Base-by-base conservation (phyloP, 2,888 invertebrate species). In the Cataglyphis rosenhaueri region DNA sequence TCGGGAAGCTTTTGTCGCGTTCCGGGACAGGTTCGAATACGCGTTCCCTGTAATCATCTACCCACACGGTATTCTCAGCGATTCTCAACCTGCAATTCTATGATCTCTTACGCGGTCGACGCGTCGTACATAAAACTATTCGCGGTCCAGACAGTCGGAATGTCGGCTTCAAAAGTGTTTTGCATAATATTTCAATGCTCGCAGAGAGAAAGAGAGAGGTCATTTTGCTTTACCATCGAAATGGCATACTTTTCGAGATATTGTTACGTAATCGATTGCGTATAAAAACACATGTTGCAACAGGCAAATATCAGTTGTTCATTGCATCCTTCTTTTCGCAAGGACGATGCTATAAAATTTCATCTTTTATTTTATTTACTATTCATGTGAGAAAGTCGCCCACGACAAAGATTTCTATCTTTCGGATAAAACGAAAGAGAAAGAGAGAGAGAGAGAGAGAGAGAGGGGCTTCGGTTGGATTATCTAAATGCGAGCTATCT, bases 71-170 rank as follows among this genome's bases (percentile, higher is more conserved):
- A 3, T 4, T 65, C 66, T 65, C 76, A 4, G 29, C 68, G 55
- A 38, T 29, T 10, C 59, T 38, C 76, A n/a, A 55, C 38, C 65
- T 18, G 38, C 35, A 10, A 12, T 21, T 48, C 5, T 12, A 25
- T 9, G 25, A 12, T 32, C 21, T 66, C 18, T 66, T 25, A 12
- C 21, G 25, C 48, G 48, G 48, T n/a, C 44, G 44, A 18, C 44
- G 38, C 52, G 25, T 25, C n/a, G 35, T 35, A 25, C 18, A 52
- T 32, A 48, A 68, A 76, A 76, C 57, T 76, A 76, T 10, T 68
- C 29, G 55, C 68, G 68, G 68, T 32, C 18, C 57, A 68, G 55
- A 65, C 65, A 32, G 35, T 52, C 65, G 68, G 68, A 76, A 76
- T 68, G 68, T 68, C 55, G 41, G 15, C n/a, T 55, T 21, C 32